These are phyloP conservation scores for Rhagium mordax DNA, from an alignment of 2,888 invertebrate species.

Conservation along the genomic window DNA sequence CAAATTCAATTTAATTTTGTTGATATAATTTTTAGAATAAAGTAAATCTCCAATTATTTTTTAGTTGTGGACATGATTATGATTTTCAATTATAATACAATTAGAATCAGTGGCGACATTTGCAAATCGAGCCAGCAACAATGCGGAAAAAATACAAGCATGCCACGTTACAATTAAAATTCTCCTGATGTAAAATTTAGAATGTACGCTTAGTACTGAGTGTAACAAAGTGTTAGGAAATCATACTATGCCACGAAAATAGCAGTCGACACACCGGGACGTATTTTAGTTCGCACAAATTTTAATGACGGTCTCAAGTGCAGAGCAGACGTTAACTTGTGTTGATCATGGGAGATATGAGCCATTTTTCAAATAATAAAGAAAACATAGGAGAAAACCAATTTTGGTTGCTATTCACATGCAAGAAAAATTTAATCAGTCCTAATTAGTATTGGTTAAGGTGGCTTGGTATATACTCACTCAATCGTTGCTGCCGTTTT, in stretches of 20 bases:
- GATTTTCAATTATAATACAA: no score
- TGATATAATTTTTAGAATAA: no score
- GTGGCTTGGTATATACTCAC: no score
- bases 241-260: constrained; percentile 54
- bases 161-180: background rate
- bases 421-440: no score
- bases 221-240: constrained; percentile 36
- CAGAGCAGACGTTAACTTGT: background rate
- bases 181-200: background rate
- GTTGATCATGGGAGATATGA: background rate
- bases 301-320: background rate
- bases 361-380: background rate
- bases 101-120: background rate
- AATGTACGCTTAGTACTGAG: background rate
- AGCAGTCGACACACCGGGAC: constrained; percentile 47
- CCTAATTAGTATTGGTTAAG: no score
- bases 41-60: no score
- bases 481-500: no score
- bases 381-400: no score
- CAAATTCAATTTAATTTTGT: no score
- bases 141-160: background rate
- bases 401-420: no score
- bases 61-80: no score
- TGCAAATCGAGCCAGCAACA: background rate
- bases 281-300: background rate